Conservation (phyloP, 2,888 invertebrate species). For the Helobdella robusta region DNA sequence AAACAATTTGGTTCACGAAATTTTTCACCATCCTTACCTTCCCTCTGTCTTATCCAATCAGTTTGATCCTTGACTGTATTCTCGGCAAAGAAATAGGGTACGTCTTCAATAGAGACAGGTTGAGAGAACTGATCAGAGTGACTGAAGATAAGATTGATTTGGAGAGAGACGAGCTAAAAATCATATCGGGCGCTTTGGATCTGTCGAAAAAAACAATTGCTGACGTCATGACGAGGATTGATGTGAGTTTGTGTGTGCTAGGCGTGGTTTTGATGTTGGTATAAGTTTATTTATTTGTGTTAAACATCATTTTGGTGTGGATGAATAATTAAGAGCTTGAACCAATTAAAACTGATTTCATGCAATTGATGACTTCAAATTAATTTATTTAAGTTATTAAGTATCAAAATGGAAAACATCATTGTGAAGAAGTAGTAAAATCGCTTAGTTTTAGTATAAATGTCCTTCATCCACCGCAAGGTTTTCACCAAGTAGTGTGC, state of each 20-base stretch:
- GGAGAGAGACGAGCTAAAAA: slow-evolving; percentile 75
- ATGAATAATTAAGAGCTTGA: too few species aligned
- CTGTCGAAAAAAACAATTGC: slow-evolving; percentile 82
- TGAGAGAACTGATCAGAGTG: slow-evolving; percentile 74
- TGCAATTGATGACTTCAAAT: too few species aligned
- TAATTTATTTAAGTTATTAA: too few species aligned
- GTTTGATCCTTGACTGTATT: slow-evolving; percentile 68
- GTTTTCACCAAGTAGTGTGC: too few species aligned
- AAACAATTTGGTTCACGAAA: slow-evolving; percentile 82
- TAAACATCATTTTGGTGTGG: too few species aligned
- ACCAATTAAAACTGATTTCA: too few species aligned
- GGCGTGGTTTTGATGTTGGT: not conserved
- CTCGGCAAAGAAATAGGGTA: slow-evolving; percentile 85
- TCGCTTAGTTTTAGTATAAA: too few species aligned
- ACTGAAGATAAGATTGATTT: slow-evolving; percentile 44
- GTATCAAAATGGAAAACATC: too few species aligned
- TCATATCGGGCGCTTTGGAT: slow-evolving; percentile 91
- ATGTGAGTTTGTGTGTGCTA: slow-evolving; percentile 28
- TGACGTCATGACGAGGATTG: slow-evolving; percentile 90
- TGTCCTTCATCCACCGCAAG: too few species aligned
- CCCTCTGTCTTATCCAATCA: slow-evolving; percentile 83
- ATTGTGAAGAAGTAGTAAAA: too few species aligned
- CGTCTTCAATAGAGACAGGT: slow-evolving; percentile 86
- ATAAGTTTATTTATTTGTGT: too few species aligned
- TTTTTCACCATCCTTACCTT: slow-evolving; percentile 86